Base-by-base conservation (phyloP, 2,113 vertebrate genomes). In the Chitala chitala region DNA sequence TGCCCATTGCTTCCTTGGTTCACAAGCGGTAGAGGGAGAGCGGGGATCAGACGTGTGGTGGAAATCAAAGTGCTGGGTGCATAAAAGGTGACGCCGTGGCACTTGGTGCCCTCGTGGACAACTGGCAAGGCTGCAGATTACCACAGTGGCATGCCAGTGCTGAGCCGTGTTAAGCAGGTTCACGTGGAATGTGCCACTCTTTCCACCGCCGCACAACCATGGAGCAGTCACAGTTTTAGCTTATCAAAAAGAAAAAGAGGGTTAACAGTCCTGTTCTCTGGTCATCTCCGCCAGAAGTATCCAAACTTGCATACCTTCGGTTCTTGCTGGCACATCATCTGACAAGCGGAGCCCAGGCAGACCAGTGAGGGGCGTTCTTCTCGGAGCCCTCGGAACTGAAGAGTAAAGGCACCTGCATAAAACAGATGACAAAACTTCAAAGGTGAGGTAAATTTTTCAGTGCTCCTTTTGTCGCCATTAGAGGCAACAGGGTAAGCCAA, bases 1-100 rank as follows among this genome's bases (percentile, higher is more conserved):
- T 76, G 20, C 78, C n/a, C 78, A 72, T 63, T 75, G 72, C 85
- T 86, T 85, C 76, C 71, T 71, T 77, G 63, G 66, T 76, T 73
- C 61, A 2, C 31, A 64, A 46, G 63, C 78, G 76, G 78, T 50
- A 70, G 61, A 70, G n/a, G 77, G 58, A 81, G 66, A 72, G 69
- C 66, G 13, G 26, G 46, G 29, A 69, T 22, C 24, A 5, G 44
- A 22, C 42, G 22, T 36, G 13, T 69, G 9, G 1, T 26, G 12
- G 24, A 29, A 46, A 29, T 17, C 10, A 20, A 15, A 31, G 17
- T 54, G 50, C 26, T 20, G 24, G n/a, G n/a, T n/a, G 69, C 10
- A 1, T 40, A 5, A n/a, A 56, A 55, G 69, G 50, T 24, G 15
- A 3, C 31, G 15, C 15, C 36, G 24, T 33, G 9, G 48, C 48